These are phyloP conservation scores for Euzophera pinguis DNA, from an alignment of 2,888 invertebrate genomes.

Conservation along the genomic window DNA sequence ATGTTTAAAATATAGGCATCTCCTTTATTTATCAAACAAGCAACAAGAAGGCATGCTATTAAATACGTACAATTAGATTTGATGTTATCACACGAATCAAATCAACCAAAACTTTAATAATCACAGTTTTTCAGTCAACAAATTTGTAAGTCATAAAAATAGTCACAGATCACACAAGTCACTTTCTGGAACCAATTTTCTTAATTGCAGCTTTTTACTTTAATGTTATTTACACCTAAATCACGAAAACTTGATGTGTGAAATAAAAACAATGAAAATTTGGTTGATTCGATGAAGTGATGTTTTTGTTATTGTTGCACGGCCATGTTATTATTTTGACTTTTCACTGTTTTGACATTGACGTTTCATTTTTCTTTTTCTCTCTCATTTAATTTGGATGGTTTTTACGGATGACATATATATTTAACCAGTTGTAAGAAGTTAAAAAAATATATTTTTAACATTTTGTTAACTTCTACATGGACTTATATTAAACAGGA, in stretches of 20 bases:
- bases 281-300: background rate
- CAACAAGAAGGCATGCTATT: background rate
- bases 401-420: no score
- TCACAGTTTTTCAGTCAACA: background rate
- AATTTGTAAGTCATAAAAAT: background rate
- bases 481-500: no score
- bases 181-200: no score
- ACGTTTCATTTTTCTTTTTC: no score
- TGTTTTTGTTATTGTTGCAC: conserved; percentile 25
- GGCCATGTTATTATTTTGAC: conserved; percentile 3
- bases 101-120: background rate
- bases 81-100: background rate
- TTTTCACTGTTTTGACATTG: background rate
- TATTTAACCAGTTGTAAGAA: no score
- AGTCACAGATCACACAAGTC: background rate
- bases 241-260: background rate
- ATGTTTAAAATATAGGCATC: background rate
- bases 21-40: background rate
- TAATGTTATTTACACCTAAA: no score
- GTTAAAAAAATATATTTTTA: no score
- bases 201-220: no score
- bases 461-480: no score
- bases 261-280: background rate
- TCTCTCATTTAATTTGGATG: background rate
- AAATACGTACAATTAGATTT: background rate